phyloP scores from a whole-genome alignment of 53 echinoderm and acorn worm species.

The Echinarachnius parma region DNA sequence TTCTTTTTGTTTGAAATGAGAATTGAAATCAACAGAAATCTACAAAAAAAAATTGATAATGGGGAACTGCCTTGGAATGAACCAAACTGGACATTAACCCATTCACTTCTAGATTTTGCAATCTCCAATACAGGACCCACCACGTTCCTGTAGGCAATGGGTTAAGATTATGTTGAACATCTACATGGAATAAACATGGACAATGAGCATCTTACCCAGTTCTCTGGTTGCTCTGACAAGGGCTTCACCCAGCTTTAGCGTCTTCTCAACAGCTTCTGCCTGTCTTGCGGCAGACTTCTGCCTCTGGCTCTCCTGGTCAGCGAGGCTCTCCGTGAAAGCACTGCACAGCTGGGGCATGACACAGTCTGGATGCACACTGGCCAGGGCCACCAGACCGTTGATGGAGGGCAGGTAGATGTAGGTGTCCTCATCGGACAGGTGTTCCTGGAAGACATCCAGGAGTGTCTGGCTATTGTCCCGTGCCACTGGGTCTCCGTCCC shows the following conservation, averaged over 20 bases:
- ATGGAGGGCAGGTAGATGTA: slow-evolving; percentile 90
- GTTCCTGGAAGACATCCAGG: slow-evolving; percentile 71
- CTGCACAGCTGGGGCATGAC: slow-evolving; percentile 77
- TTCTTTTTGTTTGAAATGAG: too few relatives aligned
- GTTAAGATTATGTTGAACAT: too few relatives aligned
- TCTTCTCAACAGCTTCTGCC: slow-evolving; percentile 57
- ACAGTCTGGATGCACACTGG: slow-evolving; percentile 59
- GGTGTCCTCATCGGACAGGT: slow-evolving; percentile 82
- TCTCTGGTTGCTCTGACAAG: slow-evolving; percentile 74
- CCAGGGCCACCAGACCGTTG: slow-evolving; percentile 68
- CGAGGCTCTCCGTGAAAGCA: slow-evolving; percentile 37
- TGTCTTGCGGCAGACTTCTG: slow-evolving; percentile 16
- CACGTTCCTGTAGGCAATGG: too few relatives aligned
- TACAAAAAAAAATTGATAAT: too few relatives aligned
- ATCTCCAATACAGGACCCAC: too few relatives aligned
- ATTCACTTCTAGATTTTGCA: too few relatives aligned
- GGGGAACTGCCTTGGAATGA: too few relatives aligned
- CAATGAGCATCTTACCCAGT: slow-evolving; percentile 86
- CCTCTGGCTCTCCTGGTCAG: background rate
- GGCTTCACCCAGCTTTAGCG: slow-evolving; percentile 90
- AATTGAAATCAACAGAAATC: too few relatives aligned
- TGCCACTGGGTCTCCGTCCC: slow-evolving; percentile 61
- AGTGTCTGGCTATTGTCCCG: slow-evolving; percentile 65
- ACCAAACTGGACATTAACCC: too few relatives aligned
- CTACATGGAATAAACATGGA: too few relatives aligned